phyloP scores from a whole-genome alignment of 1,140 invertebrate genomes.

The Bactericera cockerelli region DNA sequence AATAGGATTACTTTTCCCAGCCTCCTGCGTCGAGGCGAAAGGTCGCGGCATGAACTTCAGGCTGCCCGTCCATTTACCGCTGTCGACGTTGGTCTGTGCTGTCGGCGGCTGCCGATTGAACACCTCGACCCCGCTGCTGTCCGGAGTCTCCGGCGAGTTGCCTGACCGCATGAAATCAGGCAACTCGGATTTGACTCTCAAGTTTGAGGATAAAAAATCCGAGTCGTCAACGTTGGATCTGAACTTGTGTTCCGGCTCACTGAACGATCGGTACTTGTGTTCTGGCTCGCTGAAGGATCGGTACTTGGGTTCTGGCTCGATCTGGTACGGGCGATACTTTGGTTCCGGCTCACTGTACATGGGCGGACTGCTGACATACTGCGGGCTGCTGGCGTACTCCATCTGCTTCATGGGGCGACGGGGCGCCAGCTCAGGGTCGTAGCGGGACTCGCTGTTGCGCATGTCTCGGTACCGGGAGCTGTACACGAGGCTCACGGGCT shows the following conservation, averaged over 20 bases:
- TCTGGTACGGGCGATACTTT: too few relatives aligned
- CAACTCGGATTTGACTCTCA: not conserved
- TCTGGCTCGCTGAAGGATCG: not conserved
- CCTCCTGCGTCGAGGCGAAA: not conserved
- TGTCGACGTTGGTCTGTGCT: not conserved
- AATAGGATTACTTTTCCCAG: not conserved
- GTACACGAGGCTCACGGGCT: not conserved
- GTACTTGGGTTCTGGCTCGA: not conserved
- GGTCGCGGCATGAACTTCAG: not conserved
- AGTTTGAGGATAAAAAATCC: conserved; percentile 6
- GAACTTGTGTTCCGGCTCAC: not conserved
- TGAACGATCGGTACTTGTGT: not conserved
- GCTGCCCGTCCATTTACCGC: not conserved
- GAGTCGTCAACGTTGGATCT: not conserved
- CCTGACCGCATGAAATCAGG: not conserved
- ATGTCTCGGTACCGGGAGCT: not conserved
- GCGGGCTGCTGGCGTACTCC: too few relatives aligned
- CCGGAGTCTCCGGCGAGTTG: too few relatives aligned
- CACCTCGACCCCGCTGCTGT: too few relatives aligned
- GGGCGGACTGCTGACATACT: too few relatives aligned
- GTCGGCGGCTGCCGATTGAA: not conserved
- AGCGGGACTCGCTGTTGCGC: not conserved
- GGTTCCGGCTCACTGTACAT: too few relatives aligned
- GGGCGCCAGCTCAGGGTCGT: not conserved
- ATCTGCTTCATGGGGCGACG: not conserved